phyloP scores from a whole-genome alignment of 2,888 invertebrate species.

The Branchinecta sandiegonensis region DNA sequence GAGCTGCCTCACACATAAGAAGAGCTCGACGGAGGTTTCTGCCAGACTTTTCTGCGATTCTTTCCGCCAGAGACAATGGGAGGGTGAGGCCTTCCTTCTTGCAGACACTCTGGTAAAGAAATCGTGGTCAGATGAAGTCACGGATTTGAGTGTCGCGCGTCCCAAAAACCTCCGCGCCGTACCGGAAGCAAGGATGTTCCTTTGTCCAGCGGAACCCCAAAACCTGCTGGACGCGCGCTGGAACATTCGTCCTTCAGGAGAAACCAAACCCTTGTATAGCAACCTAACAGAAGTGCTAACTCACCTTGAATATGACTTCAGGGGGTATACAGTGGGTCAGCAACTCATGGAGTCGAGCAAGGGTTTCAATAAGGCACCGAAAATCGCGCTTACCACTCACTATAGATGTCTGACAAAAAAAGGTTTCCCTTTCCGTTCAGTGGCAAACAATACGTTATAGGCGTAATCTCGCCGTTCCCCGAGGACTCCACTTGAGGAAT shows the following conservation, averaged over 20 bases:
- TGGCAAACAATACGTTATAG: no score
- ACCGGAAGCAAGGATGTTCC: no score
- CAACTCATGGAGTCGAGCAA: slow-evolving; percentile 79
- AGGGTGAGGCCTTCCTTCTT: slow-evolving; percentile 66
- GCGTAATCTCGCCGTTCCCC: no score
- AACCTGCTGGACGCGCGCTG: no score
- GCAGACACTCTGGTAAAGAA: slow-evolving; percentile 44
- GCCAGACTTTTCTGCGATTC: slow-evolving; percentile 61
- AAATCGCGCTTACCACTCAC: not conserved
- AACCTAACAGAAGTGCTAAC: slow-evolving; percentile 7
- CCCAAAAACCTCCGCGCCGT: no score
- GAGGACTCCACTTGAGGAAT: no score
- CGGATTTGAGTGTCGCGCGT: not conserved
- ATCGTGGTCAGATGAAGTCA: not conserved
- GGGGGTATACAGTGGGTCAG: slow-evolving; percentile 85
- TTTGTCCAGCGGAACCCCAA: no score
- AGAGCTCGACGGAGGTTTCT: slow-evolving; percentile 83
- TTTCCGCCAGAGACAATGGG: slow-evolving; percentile 56
- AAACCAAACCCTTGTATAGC: no score
- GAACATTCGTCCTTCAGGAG: no score
- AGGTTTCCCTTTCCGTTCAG: no score
- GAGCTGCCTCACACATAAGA: slow-evolving; percentile 82
- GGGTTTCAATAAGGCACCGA: slow-evolving; percentile 62
- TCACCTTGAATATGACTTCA: slow-evolving; percentile 70
- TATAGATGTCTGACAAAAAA: not conserved